Conservation (phyloP, 37 sponge, comb jelly and placozoan species). For the Hormiphora californensis region DNA sequence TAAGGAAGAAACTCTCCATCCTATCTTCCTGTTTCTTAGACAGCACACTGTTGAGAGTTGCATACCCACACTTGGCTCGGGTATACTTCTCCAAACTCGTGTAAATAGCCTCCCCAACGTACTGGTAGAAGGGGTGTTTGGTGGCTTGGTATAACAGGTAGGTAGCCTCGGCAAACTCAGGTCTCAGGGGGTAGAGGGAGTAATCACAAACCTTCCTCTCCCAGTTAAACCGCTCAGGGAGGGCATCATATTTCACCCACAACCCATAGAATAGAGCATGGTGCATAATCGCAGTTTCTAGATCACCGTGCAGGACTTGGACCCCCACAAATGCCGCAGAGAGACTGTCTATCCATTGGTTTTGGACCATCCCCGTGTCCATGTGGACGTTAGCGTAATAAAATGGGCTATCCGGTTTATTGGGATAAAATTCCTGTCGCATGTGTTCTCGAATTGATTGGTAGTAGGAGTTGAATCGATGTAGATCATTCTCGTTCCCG, state of each 20-base stretch:
- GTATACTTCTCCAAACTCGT: slow-evolving; percentile 69
- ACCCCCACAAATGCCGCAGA: slow-evolving; percentile 89
- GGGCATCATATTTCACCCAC: slow-evolving; percentile 79
- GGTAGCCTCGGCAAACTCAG: slow-evolving; percentile 93
- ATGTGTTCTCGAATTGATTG: slow-evolving; percentile 70
- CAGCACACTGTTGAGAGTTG: slow-evolving; percentile 87
- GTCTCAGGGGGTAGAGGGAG: slow-evolving; percentile 85
- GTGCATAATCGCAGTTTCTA: slow-evolving; percentile 83
- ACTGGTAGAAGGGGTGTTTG: slow-evolving; percentile 88
- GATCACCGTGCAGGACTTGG: slow-evolving; percentile 85
- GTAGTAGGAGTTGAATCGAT: slow-evolving; percentile 76
- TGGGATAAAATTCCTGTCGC: slow-evolving; percentile 59
- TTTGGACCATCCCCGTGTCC: slow-evolving; percentile 65
- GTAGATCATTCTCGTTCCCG: slow-evolving; percentile 83
- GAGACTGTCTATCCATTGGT: slow-evolving; percentile 87
- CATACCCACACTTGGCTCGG: slow-evolving; percentile 88
- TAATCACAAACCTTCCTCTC: slow-evolving; percentile 67
- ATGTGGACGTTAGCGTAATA: slow-evolving; percentile 85
- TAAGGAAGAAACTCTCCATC: slow-evolving; percentile 99
- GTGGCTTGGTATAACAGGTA: slow-evolving; percentile 94
- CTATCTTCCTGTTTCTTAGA: slow-evolving; percentile 84
- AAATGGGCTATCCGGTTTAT: slow-evolving; percentile 19
- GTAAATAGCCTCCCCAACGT: slow-evolving; percentile 86
- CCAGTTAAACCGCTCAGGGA: slow-evolving; percentile 93
- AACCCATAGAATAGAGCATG: slow-evolving; percentile 90